Evolutionary conservation across 1,140 invertebrate genomes (phyloP).

Genomic region (Palaemon carinicauda): DNA sequence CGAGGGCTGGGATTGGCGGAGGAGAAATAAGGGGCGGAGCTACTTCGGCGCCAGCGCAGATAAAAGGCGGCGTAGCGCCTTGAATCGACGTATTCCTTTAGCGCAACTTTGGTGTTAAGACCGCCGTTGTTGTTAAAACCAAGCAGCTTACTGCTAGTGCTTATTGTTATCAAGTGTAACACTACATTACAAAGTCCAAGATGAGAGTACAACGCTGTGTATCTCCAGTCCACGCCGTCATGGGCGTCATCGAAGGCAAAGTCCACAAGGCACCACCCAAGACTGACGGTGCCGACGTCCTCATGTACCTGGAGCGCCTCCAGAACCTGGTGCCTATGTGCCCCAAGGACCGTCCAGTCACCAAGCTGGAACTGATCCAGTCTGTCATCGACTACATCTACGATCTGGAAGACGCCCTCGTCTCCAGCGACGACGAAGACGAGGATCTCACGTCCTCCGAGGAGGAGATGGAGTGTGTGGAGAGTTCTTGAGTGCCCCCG

Average conservation of each 20-base stretch:
- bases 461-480: conserved; percentile 50
- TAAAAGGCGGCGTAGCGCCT: not conserved
- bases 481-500: conserved; percentile 39
- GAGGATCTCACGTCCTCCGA: conserved; percentile 24
- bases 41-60: not conserved
- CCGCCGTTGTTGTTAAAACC: no score
- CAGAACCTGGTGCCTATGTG: conserved; percentile 76
- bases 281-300: conserved; percentile 33
- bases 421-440: conserved; percentile 11
- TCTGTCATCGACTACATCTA: conserved; percentile 98
- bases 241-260: conserved; percentile 48
- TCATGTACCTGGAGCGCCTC: conserved; percentile 60
- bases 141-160: not conserved
- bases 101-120: not conserved
- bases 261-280: conserved; percentile 36
- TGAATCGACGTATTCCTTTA: not conserved
- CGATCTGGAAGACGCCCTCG: conserved; percentile 85
- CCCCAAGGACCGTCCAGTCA: conserved; percentile 68
- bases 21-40: not conserved
- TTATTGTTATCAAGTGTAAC: not conserved
- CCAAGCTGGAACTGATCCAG: conserved; percentile 93
- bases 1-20: conserved; percentile 23
- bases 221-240: conserved; percentile 38
- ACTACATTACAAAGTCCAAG: conserved; percentile 15
- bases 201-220: conserved; percentile 50